A percentile compares a stretch with the other conserved stretches of the same genome.
phyloP scores from a whole-genome alignment of 2,888 invertebrate genomes.

The Pteria penguin region DNA sequence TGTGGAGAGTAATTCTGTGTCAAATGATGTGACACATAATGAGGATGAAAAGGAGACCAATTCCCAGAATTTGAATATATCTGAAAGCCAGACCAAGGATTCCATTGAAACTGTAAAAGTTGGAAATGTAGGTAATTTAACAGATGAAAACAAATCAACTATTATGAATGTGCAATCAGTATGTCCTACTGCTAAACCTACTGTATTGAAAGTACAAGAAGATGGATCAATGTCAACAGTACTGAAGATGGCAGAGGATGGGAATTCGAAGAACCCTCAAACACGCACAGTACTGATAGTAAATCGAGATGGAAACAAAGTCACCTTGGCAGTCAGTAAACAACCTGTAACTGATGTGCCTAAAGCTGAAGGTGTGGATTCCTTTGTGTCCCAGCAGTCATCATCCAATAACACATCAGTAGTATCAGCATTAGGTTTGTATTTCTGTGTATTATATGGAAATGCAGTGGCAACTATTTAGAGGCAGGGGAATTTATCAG shows the following conservation, averaged over 20 bases:
- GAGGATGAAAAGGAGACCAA: neutral
- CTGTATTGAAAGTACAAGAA: constrained; percentile 49
- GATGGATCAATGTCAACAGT: constrained; percentile 47
- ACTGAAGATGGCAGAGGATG: constrained; percentile 48
- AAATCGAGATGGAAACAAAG: constrained; percentile 73
- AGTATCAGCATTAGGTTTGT: constrained; percentile 44
- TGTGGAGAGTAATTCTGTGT: neutral
- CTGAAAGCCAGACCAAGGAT: constrained; percentile 4
- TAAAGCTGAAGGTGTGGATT: constrained; percentile 14
- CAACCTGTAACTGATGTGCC: constrained; percentile 23
- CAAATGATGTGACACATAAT: neutral
- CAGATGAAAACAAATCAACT: constrained; percentile 48
- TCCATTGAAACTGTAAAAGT: constrained; percentile 42
- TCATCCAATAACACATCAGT: constrained; percentile 44
- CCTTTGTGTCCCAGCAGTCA: constrained; percentile 38
- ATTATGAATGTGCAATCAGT: constrained; percentile 73
- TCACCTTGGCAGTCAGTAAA: constrained; percentile 59
- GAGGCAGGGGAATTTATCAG: too few relatives aligned
- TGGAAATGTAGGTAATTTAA: constrained; percentile 14
- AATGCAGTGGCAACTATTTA: too few relatives aligned
- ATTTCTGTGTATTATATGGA: too few relatives aligned
- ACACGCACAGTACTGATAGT: constrained; percentile 73
- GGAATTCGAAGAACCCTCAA: constrained; percentile 39
- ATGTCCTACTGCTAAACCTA: constrained; percentile 64
- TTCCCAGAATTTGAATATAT: neutral